Base-by-base conservation (phyloP, 2,797 vertebrate species). In the Somateria mollissima region DNA sequence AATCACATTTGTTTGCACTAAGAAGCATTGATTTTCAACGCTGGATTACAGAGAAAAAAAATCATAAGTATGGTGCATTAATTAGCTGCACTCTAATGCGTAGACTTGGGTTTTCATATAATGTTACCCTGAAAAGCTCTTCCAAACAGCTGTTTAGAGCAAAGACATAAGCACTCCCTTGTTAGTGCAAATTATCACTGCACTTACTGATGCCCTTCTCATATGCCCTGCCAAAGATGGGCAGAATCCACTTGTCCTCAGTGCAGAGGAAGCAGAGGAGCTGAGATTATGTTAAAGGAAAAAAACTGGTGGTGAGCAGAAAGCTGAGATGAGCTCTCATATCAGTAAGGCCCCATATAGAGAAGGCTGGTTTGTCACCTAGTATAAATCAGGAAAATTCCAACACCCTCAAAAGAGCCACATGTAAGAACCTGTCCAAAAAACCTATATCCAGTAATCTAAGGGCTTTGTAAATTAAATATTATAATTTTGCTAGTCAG, bases 61-160 rank as follows among this genome's bases (percentile, higher is more conserved):
- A 21, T 6, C 9, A 72, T 37, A 39, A 61, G 16, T 1, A 0
- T 1, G 2, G 41, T 77, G 34, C 56, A 51, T 15, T 56, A 45
- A 76, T 41, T 30, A 32, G 13, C 28, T 62, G 47, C 6, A 10
- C 21, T 79, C 27, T 15, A 66, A 57, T 1, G 1, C 20, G 22
- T 25, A 56, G 13, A 18, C 22, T 70, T 24, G 27, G 41, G 12
- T 24, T 83, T 79, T 86, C 34, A 37, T 24, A 28, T 45, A 79
- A 66, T 17, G 47, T 80, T 66, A 54, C 16, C 34, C 32, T 70
- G 36, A 18, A 79, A 51, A 82, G 28, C 11, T 61, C 16, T 47
- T 84, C 70, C 41, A 25, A 75, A 30, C 6, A 21, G 30, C 39
- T 66, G 16, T 53, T 28, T 25, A 58, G 34, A 62, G 6, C 32